Evolutionary conservation across 2,113 vertebrate species (phyloP), one percentile per base, ranked within the genome.

Genomic region (Onychostoma macrolepis): DNA sequence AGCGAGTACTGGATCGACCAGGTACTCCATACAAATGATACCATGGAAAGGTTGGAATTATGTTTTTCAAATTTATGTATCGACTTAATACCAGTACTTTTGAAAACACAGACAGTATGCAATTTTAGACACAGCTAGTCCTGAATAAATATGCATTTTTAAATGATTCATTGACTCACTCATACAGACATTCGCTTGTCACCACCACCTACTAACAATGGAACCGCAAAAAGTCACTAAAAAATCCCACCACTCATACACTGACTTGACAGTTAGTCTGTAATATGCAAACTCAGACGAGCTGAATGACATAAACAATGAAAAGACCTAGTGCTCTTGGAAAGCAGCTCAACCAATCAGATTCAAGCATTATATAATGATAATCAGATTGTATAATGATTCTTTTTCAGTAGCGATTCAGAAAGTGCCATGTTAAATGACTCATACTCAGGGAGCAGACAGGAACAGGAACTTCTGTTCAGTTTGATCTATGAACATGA

Each of bases 381-480:
- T 33, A 33, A 33, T 33, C 30, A 10, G 74, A 7, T n/a, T 76
- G 74, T 48, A 76, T 48, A 45, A 77, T 77, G 45, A 30, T 50
- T 41, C 21, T 74, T 77, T 75, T 77, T 61, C 87, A 88, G 41
- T 53, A 33, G 84, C 65, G 21, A 56, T 84, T 86, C 69, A 86
- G 61, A 61, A 58, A 65, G 69, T 26, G 36, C 56, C 36, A 41
- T 72, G 48, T 36, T 86, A 63, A 86, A 87, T 83, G 80, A 83
- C 7, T 65, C 26, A 83, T 26, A 28, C 85, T 58, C 45, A 19
- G 48, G 19, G 67, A 82, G 69, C 10, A 45, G 53, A 72, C 38
- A 72, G 72, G 53, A 87, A 79, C 38, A 69, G 28, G 28, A 80
- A 80, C 43, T 80, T 33, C 28, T 58, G 69, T 65, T 48, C 50